Evolutionary conservation across 2,888 invertebrate species (phyloP).

Genomic region (Fissipunctia ypsillon): DNA sequence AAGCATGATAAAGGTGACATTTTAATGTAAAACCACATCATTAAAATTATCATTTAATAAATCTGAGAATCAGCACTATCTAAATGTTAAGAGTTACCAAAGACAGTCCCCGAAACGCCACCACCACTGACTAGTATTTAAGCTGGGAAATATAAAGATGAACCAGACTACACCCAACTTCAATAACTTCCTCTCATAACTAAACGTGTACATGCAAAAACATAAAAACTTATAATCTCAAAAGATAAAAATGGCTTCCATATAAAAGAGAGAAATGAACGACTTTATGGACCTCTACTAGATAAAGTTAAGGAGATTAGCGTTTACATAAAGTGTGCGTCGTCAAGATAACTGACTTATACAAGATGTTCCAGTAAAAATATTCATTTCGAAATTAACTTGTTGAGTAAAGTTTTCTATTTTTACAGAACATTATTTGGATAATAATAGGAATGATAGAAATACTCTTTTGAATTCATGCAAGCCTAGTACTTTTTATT

Average conservation of each 20-base stretch:
- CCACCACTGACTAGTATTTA: background rate
- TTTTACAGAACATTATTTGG: background rate
- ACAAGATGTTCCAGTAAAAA: constrained; percentile 32
- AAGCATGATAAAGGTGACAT: background rate
- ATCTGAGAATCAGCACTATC: background rate
- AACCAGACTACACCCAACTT: background rate
- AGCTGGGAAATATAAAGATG: background rate
- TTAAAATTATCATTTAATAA: background rate
- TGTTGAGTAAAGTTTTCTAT: constrained; percentile 6
- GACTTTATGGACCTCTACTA: constrained; percentile 38
- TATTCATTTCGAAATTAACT: constrained; percentile 19
- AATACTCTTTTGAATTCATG: too few species aligned
- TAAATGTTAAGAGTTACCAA: background rate
- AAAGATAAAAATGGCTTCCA: constrained; percentile 40
- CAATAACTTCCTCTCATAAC: background rate
- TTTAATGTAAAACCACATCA: background rate
- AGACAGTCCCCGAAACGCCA: background rate
- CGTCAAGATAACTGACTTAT: constrained; percentile 45
- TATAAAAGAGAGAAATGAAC: constrained; percentile 43
- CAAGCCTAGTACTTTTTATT: too few species aligned
- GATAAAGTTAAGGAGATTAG: constrained; percentile 51
- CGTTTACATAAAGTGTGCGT: constrained; percentile 53
- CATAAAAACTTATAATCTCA: constrained; percentile 39
- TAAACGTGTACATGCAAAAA: constrained; percentile 3
- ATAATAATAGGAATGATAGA: too few species aligned